These are phyloP conservation scores for Notamacropus eugenii DNA, from an alignment of 2,797 vertebrate species.

Conservation along the genomic window DNA sequence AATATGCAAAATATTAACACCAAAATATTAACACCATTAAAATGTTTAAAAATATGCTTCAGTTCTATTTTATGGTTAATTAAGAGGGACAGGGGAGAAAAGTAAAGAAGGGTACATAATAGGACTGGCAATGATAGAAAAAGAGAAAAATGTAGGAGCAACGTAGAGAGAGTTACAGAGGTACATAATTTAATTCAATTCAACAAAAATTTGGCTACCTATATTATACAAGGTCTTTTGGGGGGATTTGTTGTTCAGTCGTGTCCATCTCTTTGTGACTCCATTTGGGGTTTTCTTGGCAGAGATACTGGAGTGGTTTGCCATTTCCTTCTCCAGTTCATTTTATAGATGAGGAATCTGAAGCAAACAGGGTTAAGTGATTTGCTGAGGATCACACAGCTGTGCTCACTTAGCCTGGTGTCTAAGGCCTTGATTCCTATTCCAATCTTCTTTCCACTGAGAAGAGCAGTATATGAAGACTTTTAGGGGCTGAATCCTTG, in stretches of 20 bases:
- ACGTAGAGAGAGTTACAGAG: background rate
- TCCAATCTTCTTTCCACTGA: background rate
- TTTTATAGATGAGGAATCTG: background rate
- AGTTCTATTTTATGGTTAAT: background rate
- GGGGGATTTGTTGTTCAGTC: background rate
- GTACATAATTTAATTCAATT: background rate
- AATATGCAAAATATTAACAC: background rate
- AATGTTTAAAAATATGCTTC: background rate
- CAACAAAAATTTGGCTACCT: background rate
- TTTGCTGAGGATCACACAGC: background rate
- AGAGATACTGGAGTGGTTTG: background rate
- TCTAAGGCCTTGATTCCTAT: background rate
- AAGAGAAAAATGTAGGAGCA: background rate
- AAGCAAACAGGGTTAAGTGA: background rate
- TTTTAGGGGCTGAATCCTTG: background rate
- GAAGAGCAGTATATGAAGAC: background rate
- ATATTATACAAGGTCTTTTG: background rate
- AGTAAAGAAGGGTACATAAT: background rate
- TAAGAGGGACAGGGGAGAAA: background rate
- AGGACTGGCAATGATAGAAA: background rate
- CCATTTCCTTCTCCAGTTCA: background rate
- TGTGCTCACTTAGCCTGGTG: background rate
- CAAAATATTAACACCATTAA: background rate
- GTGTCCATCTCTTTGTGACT: background rate
- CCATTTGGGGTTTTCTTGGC: background rate